A percentile compares a stretch with the other conserved stretches of the same genome.
Conservation (phyloP, 2,888 invertebrate species). For the Cryptus viduatorius region DNA sequence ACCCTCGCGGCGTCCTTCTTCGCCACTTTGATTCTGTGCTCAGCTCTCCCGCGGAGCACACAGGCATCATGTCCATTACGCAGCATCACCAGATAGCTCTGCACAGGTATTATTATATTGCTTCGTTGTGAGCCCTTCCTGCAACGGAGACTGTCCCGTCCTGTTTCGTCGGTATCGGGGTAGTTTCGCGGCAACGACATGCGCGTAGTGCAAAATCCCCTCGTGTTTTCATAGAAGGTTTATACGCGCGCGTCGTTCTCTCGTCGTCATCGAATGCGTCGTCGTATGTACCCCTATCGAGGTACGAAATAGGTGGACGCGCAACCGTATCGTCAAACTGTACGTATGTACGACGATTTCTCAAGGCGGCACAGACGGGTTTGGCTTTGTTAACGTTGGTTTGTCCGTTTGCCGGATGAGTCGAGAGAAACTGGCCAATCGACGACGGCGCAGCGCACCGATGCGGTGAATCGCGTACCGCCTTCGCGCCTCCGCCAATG, state of each 20-base stretch:
- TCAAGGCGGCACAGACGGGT: constrained; percentile 20
- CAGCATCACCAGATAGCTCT: constrained; percentile 10
- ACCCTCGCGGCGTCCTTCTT: neutral
- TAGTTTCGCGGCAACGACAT: neutral
- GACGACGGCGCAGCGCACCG: constrained; percentile 72
- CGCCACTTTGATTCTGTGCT: neutral
- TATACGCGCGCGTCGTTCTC: neutral
- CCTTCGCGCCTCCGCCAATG: constrained; percentile 50
- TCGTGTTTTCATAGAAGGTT: constrained; percentile 3
- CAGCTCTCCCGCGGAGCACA: neutral
- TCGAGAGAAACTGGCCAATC: constrained; percentile 20
- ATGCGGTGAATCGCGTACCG: constrained; percentile 74
- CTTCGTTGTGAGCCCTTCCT: neutral
- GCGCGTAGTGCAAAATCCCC: neutral
- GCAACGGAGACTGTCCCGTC: neutral
- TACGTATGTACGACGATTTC: constrained; percentile 18
- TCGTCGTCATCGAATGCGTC: constrained; percentile 24
- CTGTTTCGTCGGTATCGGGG: neutral
- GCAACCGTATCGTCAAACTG: constrained; percentile 17
- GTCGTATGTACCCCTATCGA: constrained; percentile 18
- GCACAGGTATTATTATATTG: constrained; percentile 1
- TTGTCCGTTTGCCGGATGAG: constrained; percentile 52
- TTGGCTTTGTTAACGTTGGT: constrained; percentile 35
- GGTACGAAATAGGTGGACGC: constrained; percentile 25
- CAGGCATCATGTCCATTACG: neutral